Conservation (phyloP, 2,888 invertebrate genomes). For the Chloroclystis v-ata region DNA sequence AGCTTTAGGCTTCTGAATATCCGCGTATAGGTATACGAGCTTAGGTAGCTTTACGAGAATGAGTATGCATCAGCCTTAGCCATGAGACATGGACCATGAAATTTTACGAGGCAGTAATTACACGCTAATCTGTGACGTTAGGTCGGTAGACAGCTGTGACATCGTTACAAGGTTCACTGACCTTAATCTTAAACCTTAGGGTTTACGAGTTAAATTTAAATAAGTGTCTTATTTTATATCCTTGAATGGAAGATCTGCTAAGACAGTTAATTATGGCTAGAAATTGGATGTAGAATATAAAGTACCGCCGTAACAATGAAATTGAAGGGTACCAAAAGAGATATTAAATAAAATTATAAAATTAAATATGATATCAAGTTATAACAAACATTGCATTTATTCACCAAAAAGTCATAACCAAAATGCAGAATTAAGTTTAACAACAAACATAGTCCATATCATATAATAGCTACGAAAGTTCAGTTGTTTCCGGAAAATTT, state of each 20-base stretch:
- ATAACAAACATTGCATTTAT: too few species aligned
- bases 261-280: too few species aligned
- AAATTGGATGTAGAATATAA: too few species aligned
- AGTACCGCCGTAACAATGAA: too few species aligned
- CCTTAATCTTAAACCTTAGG: conserved; percentile 3
- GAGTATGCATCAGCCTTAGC: conserved; percentile 4
- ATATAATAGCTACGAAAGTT: background rate
- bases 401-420: too few species aligned
- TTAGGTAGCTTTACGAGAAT: background rate
- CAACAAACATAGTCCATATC: conserved; percentile 18
- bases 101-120: conserved; percentile 52
- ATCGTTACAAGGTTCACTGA: conserved; percentile 10
- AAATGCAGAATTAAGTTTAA: background rate
- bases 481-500: conserved; percentile 53
- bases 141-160: conserved; percentile 21
- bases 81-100: conserved; percentile 52
- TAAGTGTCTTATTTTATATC: background rate
- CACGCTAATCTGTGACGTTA: conserved; percentile 26
- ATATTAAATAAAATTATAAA: too few species aligned
- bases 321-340: too few species aligned
- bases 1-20: too few species aligned
- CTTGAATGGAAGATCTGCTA: too few species aligned
- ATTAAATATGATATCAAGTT: too few species aligned
- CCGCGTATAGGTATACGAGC: too few species aligned
- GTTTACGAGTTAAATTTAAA: background rate